These are phyloP conservation scores for Helleia helle DNA, from an alignment of 2,888 invertebrate species.

Conservation along the genomic window DNA sequence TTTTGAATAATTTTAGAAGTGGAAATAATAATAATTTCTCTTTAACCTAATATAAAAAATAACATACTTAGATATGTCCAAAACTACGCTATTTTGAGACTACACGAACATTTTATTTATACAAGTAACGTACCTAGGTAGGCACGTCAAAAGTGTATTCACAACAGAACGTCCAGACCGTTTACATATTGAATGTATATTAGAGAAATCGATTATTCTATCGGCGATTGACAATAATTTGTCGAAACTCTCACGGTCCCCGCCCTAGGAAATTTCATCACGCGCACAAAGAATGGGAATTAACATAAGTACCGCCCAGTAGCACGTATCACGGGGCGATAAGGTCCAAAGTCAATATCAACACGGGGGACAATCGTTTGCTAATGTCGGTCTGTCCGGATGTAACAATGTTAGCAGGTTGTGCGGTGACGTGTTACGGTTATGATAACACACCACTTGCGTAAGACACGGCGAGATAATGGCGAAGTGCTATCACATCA, in stretches of 20 bases:
- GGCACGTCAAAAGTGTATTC: no score
- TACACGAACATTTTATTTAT: no score
- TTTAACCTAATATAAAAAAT: no score
- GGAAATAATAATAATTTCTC: no score
- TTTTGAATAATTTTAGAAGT: no score
- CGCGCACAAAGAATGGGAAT: constrained; percentile 25
- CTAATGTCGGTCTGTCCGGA: constrained; percentile 54
- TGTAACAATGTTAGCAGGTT: constrained; percentile 37
- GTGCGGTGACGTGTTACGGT: constrained; percentile 29
- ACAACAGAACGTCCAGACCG: no score
- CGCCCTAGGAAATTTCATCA: constrained; percentile 32
- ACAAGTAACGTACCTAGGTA: no score
- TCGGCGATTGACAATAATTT: constrained; percentile 13
- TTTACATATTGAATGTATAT: constrained; percentile 1
- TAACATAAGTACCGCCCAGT: constrained; percentile 25
- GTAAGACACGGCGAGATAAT: no score
- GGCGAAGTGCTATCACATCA: no score
- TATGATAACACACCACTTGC: constrained; percentile 12
- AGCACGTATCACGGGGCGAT: constrained; percentile 19
- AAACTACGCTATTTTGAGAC: no score
- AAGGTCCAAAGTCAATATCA: constrained; percentile 18
- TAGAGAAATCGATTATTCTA: background rate
- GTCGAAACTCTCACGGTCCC: constrained; percentile 33
- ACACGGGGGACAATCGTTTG: constrained; percentile 23
- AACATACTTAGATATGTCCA: no score